Base-by-base conservation (phyloP, 2,113 vertebrate genomes). In the Emydura subglobosa region DNA sequence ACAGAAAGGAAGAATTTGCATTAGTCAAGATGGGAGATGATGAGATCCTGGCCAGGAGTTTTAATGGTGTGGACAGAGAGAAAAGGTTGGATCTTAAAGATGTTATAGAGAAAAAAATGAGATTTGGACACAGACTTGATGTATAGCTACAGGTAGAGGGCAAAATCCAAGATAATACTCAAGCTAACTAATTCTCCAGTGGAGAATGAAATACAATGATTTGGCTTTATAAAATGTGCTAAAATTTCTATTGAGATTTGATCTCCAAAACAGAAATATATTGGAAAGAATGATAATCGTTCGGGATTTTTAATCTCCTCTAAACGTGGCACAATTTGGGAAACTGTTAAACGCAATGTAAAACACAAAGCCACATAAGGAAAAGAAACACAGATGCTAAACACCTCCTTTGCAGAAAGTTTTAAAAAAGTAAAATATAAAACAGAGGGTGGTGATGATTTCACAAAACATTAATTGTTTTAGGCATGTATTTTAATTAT, bases 371-470 rank as follows among this genome's bases (percentile, higher is more conserved):
- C 6, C 3, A 87, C 3, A 22, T 51, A 87, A 86, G n/a, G n/a
- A 59, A 90, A 87, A 88, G 50, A 95, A 93, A 55, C 50, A 19
- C 65, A 44, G 24, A 76, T 65, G 39, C 14, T 94, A 59, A 84
- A 72, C 72, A 25, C 65, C 1, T 1, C 86, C 47, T 29, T 82
- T 4, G 34, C 24, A 10, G 65, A 83, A 85, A 79, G 78, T 83
- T 95, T 17, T 91, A 34, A 87, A 83, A 88, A 94, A 82, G 29
- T 8, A 72, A 72, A 74, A 24, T 31, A 50, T 87, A 61, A 90
- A 92, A 93, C 29, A 49, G 31, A 89, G 76, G 81, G 47, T 17
- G 39, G 42, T 90, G 86, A 81, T 49, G 82, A 17, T 29, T 12
- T 42, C 17, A 17, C 49, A 10, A 13, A 27, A 92, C 65, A 68